These are phyloP conservation scores for Choreutis nemorana DNA, from an alignment of 2,888 invertebrate species.

Conservation along the genomic window DNA sequence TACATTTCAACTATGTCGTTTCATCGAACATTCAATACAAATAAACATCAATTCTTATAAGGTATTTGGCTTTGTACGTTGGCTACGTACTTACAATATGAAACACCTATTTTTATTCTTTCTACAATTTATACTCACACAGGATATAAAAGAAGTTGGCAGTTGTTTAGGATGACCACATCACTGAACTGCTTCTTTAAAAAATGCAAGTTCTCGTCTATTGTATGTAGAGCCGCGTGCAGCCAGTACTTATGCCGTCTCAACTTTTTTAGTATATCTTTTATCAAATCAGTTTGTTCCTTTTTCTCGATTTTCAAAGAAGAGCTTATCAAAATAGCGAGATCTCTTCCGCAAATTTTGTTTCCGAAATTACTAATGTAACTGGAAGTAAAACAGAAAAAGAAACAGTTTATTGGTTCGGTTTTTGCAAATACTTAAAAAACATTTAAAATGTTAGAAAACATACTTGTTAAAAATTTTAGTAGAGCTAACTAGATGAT, in stretches of 20 bases:
- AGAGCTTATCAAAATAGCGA: constrained; percentile 33
- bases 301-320: constrained; percentile 19
- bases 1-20: no score
- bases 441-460: constrained; percentile 25
- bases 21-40: no score
- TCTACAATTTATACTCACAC: constrained; percentile 54
- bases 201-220: constrained; percentile 67
- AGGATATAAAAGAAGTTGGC: constrained; percentile 74
- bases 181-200: constrained; percentile 58
- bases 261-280: constrained; percentile 29
- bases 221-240: constrained; percentile 65
- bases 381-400: constrained; percentile 30
- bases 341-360: constrained; percentile 48
- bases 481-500: constrained; percentile 37
- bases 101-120: background rate
- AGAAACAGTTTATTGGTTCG: background rate
- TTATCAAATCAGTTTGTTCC: constrained; percentile 8
- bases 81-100: no score
- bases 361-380: constrained; percentile 65
- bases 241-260: constrained; percentile 71
- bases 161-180: constrained; percentile 64
- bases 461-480: constrained; percentile 51
- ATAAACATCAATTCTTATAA: no score
- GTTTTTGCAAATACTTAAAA: constrained; percentile 1
- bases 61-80: no score